phyloP scores from a whole-genome alignment of 2,113 vertebrate genomes.

The Chaetodon auriga region DNA sequence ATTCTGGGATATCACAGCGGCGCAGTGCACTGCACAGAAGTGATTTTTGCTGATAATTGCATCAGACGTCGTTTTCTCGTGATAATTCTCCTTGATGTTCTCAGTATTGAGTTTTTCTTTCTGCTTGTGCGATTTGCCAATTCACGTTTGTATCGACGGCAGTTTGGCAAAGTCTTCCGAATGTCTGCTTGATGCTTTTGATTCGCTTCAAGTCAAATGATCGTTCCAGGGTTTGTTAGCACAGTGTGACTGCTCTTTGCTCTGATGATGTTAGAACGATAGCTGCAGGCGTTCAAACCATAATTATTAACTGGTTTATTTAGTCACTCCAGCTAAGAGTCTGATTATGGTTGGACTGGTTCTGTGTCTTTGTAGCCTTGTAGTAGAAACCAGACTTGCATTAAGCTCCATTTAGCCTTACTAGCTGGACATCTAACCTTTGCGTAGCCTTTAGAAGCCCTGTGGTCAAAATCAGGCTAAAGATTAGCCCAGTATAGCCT shows the following conservation, averaged over 20 bases:
- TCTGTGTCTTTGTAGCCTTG: neutral
- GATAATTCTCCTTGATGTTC: neutral
- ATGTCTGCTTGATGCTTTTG: too few species aligned
- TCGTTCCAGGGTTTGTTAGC: neutral
- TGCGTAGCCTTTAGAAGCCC: neutral
- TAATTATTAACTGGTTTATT: neutral
- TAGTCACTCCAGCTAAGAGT: neutral
- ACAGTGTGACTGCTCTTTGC: neutral
- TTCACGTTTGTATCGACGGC: neutral
- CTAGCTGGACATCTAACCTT: neutral
- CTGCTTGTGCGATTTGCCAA: neutral
- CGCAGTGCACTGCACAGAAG: neutral
- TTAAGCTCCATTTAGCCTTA: neutral
- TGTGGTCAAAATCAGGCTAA: slow-evolving; percentile 10
- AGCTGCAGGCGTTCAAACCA: neutral
- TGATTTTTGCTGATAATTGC: neutral
- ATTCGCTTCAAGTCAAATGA: neutral
- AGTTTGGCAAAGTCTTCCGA: too few species aligned
- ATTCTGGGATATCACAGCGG: slow-evolving; percentile 35
- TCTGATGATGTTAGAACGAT: neutral
- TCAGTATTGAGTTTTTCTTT: neutral
- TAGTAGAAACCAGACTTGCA: neutral
- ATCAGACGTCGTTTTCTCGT: neutral
- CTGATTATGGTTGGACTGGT: neutral
- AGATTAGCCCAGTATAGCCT: slow-evolving; percentile 39